phyloP scores from a whole-genome alignment of 1,140 invertebrate species.

The Proctacanthus coquilletti region DNA sequence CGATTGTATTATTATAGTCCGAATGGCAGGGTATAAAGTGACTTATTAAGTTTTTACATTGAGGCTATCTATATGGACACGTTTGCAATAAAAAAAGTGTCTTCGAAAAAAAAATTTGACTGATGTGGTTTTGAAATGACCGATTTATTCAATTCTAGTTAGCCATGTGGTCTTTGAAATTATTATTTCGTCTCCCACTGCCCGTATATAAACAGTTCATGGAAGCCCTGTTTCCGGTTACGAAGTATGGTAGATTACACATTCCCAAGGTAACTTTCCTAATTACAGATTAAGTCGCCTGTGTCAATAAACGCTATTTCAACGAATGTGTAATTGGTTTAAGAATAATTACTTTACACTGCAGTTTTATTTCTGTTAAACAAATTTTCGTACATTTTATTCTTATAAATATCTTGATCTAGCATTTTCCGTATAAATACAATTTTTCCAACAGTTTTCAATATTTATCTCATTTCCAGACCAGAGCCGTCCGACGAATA shows the following conservation, averaged over 20 bases:
- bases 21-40: too few relatives aligned
- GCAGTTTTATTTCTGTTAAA: too few relatives aligned
- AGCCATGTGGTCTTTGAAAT: not conserved
- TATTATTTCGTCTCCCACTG: conserved; percentile 7
- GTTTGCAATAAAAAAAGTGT: conserved; percentile 66
- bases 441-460: too few relatives aligned
- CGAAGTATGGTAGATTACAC: conserved; percentile 56
- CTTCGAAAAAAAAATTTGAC: conserved; percentile 73
- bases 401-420: too few relatives aligned
- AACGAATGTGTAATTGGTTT: too few relatives aligned
- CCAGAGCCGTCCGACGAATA: conserved; percentile 67
- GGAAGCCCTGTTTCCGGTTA: conserved; percentile 40
- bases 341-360: too few relatives aligned
- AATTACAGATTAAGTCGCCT: too few relatives aligned
- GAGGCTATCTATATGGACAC: conserved; percentile 37
- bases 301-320: too few relatives aligned
- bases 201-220: conserved; percentile 45
- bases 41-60: conserved; percentile 34
- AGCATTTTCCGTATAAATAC: too few relatives aligned
- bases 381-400: too few relatives aligned
- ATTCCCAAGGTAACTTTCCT: conserved; percentile 40
- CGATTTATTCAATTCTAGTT: conserved; percentile 33
- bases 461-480: conserved; percentile 16
- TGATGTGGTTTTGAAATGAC: conserved; percentile 86
- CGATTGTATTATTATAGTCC: too few relatives aligned